Evolutionary conservation across 2,888 invertebrate genomes (phyloP).

Genomic region (Andrena chrysosceles): DNA sequence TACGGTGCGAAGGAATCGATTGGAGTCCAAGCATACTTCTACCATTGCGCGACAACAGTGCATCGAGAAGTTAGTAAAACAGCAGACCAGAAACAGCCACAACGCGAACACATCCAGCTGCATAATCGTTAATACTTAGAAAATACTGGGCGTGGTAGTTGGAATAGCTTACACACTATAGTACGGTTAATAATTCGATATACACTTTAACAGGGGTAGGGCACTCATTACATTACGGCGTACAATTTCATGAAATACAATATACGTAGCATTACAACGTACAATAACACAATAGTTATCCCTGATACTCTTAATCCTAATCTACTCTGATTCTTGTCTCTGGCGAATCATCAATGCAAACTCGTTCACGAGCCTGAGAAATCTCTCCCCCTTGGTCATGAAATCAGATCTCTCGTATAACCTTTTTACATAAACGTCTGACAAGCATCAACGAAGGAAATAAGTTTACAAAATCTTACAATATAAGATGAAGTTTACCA

Average conservation of each 20-base stretch:
- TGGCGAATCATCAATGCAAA: conserved; percentile 17
- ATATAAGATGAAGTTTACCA: background rate
- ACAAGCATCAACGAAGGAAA: background rate
- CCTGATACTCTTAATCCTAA: conserved; percentile 57
- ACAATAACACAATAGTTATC: conserved; percentile 61
- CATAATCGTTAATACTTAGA: conserved; percentile 75
- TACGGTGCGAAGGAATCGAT: no score
- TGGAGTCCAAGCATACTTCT: conserved; percentile 3
- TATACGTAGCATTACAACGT: conserved; percentile 64
- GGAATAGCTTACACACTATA: conserved; percentile 75
- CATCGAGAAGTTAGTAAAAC: background rate
- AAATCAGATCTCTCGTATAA: background rate
- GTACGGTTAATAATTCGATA: conserved; percentile 76
- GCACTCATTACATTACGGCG: conserved; percentile 72
- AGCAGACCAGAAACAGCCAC: conserved; percentile 42
- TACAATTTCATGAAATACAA: conserved; percentile 69
- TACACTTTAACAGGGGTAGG: conserved; percentile 76
- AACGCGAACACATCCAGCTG: conserved; percentile 59
- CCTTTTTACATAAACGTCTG: background rate
- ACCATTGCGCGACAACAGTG: background rate
- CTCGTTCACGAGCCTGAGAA: conserved; percentile 27
- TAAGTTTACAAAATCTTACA: background rate
- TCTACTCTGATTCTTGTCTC: conserved; percentile 42
- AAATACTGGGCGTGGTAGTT: conserved; percentile 82
- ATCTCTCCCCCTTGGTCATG: background rate